Base-by-base conservation (phyloP, 2,888 invertebrate genomes). In the Agrotis puta region DNA sequence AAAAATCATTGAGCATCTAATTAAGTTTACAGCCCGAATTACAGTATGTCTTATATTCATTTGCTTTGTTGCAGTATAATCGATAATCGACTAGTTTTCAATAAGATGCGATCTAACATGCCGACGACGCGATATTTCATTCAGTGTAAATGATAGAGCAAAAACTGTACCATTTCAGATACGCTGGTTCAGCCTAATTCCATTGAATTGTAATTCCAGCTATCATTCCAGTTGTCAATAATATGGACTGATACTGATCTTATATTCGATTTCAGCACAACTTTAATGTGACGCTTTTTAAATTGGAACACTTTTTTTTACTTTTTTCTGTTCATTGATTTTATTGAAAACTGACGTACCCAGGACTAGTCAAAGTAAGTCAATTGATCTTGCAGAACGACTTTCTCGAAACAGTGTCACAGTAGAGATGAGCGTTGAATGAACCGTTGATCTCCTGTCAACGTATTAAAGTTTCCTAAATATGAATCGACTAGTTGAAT, bases 131-230 rank as follows among this genome's bases (percentile, higher is more conserved):
- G 5, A 64, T 45, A 33, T 47, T 47, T 13, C 18, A 33, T 13
- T 63, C 20, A 53, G 20, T 33, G 18, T 33, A 18, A 7, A 47
- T 47, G 20, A 48, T 48, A 22, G 20, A 65, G 14, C 33, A 18
- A n/a, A 33, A 33, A 27, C 27, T 14, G 11, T n/a, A 18, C 22
- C n/a, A 50, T 50, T 66, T 50, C 39, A 48, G 22, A 39, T 39
- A 66, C 33, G 22, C 16, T 22, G 14, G 18, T 1, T 65, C n/a
- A 39, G 33, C n/a, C 14, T 22, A n/a, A 33, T 33, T 20, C 11
- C n/a, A 64, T 64, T 63, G 18, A 65, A 64, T 64, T 64, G 14
- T 33, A 33, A 64, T n/a, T 39, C 16, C 7, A 39, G 9, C 39
- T 39, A 11, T 39, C 39, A 39, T 9, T 39, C 39, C 39, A 39